Percentiles rank a stretch among this genome's conserved stretches.
phyloP scores from a whole-genome alignment of 2,888 invertebrate genomes.

The Noctua pronuba region DNA sequence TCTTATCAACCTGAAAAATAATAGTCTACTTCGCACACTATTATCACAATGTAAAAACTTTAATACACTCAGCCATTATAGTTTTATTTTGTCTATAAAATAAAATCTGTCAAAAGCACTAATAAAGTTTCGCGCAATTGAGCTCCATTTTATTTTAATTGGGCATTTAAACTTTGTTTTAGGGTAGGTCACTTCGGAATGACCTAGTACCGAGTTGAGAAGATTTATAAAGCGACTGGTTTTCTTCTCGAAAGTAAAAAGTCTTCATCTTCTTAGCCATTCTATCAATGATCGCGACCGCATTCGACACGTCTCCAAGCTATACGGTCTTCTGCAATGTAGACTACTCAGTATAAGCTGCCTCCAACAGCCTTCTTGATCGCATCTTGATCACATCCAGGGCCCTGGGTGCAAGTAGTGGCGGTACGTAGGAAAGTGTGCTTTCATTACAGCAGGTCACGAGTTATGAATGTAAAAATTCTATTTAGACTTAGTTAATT shows the following conservation, averaged over 20 bases:
- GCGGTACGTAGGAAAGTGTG: no score
- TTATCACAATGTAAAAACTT: constrained; percentile 20
- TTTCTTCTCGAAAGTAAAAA: constrained; percentile 7
- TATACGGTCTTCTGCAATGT: not conserved
- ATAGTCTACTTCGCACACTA: constrained; percentile 16
- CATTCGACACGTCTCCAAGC: not conserved
- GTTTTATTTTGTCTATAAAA: constrained; percentile 48
- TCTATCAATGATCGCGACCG: not conserved
- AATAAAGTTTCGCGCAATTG: constrained; percentile 42
- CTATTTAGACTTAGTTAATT: no score
- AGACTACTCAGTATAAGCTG: not conserved
- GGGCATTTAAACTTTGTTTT: constrained; percentile 40
- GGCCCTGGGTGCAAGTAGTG: no score
- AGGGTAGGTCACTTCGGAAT: constrained; percentile 23
- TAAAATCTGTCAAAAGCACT: constrained; percentile 56
- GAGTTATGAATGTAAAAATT: no score
- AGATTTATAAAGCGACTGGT: constrained; percentile 2
- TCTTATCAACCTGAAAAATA: not conserved
- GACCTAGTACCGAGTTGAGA: constrained; percentile 19
- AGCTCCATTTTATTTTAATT: constrained; percentile 54
- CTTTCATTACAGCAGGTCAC: no score
- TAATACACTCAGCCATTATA: constrained; percentile 8
- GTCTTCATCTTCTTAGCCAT: not conserved
- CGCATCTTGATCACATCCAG: not conserved
- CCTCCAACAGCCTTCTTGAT: not conserved